Conservation (phyloP, 2,797 vertebrate genomes). For the Melanotaenia trifasciata region DNA sequence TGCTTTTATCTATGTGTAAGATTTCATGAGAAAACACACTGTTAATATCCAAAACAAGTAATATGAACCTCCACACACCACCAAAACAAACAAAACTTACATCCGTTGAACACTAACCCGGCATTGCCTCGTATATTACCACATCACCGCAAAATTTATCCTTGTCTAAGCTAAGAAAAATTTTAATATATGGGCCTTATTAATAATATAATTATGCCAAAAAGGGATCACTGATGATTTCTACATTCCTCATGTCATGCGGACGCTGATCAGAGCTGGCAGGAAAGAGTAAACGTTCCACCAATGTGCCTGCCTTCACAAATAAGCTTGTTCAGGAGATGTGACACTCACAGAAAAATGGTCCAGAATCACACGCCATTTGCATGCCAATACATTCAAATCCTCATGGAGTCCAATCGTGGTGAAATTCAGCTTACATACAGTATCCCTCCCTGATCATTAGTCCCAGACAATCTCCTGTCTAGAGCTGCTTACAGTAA, state of each 20-base stretch:
- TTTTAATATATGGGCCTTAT: conserved; percentile 6
- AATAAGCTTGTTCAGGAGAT: conserved; percentile 3
- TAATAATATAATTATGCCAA: conserved; percentile 25
- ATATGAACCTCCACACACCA: not conserved
- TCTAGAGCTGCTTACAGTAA: conserved; percentile 79
- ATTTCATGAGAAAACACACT: conserved; percentile 10
- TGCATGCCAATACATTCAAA: not conserved
- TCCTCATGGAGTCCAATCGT: conserved; percentile 18
- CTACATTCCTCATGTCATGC: conserved; percentile 11
- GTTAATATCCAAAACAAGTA: conserved; percentile 1
- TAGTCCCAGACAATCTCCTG: conserved; percentile 71
- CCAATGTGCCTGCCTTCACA: not conserved
- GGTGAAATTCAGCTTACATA: conserved; percentile 48
- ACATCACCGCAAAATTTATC: not conserved
- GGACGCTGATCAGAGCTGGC: conserved; percentile 9
- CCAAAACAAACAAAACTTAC: conserved; percentile 6
- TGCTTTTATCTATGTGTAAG: conserved; percentile 7
- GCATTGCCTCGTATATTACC: no score
- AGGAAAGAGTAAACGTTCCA: conserved; percentile 12
- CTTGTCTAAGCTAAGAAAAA: not conserved
- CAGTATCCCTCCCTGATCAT: conserved; percentile 45
- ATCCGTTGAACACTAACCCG: not conserved
- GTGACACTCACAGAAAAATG: not conserved
- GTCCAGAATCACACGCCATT: conserved; percentile 10
- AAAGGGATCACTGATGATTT: conserved; percentile 50